phyloP scores from a whole-genome alignment of 2,888 invertebrate species.

The Nemotelus nigrinus region DNA sequence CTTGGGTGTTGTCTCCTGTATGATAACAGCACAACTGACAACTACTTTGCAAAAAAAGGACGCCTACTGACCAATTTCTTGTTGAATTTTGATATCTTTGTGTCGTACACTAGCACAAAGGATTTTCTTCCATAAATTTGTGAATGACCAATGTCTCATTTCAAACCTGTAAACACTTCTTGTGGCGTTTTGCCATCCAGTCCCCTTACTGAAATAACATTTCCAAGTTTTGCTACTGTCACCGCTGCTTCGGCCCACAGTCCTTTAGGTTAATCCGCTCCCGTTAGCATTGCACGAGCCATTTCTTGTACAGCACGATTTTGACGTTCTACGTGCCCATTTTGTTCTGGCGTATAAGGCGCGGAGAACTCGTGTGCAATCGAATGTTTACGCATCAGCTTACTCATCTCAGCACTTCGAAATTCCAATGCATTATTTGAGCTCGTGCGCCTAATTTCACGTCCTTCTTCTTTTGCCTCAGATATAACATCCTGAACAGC shows the following conservation, averaged over 20 bases:
- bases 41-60: neutral
- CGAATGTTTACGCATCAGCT: neutral
- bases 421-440: neutral
- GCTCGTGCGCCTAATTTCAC: neutral
- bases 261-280: neutral
- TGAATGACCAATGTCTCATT: neutral
- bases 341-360: neutral
- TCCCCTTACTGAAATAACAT: conserved; percentile 1
- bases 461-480: neutral
- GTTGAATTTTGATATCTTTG: conserved; percentile 9
- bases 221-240: conserved; percentile 4
- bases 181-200: conserved; percentile 12
- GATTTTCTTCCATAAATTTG: neutral
- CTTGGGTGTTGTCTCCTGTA: conserved; percentile 7
- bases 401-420: neutral
- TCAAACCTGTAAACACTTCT: conserved; percentile 6
- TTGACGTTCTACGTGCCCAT: no score
- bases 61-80: neutral
- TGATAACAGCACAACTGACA: conserved; percentile 9
- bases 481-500: neutral
- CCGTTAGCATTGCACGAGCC: conserved; percentile 6
- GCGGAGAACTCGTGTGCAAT: neutral
- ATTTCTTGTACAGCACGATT: no score
- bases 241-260: conserved; percentile 1
- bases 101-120: neutral